Conservation (phyloP, 2,888 invertebrate species). For the Dione juno region DNA sequence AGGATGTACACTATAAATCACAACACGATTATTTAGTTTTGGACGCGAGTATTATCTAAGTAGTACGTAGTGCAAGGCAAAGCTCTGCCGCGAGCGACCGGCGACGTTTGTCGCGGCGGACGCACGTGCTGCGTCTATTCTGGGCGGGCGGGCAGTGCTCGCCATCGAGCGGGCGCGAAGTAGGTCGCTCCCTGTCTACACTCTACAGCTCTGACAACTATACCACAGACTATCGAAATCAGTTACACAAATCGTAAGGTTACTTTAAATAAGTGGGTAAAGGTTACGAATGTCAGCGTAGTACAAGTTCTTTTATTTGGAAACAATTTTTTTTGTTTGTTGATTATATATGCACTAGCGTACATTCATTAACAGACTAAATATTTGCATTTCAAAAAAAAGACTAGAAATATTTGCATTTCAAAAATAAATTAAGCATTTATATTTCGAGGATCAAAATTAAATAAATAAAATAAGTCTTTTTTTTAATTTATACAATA, state of each 20-base stretch:
- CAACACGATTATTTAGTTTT: slow-evolving; percentile 47
- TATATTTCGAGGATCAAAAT: not conserved
- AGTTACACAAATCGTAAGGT: slow-evolving; percentile 31
- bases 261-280: not conserved
- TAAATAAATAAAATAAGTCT: not conserved
- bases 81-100: slow-evolving; percentile 47
- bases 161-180: slow-evolving; percentile 75
- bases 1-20: slow-evolving; percentile 42
- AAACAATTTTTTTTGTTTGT: too few relatives aligned
- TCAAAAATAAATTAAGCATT: not conserved
- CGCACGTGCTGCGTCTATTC: slow-evolving; percentile 83
- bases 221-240: slow-evolving; percentile 46
- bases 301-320: not conserved
- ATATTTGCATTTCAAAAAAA: not conserved
- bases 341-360: not conserved
- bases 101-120: slow-evolving; percentile 71
- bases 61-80: slow-evolving; percentile 40
- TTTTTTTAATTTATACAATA: not conserved
- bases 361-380: too few relatives aligned
- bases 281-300: not conserved
- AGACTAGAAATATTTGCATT: too few relatives aligned
- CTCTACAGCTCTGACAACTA: slow-evolving; percentile 50
- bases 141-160: slow-evolving; percentile 64
- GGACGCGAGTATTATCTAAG: slow-evolving; percentile 31
- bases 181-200: slow-evolving; percentile 69